These are phyloP conservation scores for Tetragonula carbonaria DNA, from an alignment of 2,888 invertebrate species.

Conservation along the genomic window DNA sequence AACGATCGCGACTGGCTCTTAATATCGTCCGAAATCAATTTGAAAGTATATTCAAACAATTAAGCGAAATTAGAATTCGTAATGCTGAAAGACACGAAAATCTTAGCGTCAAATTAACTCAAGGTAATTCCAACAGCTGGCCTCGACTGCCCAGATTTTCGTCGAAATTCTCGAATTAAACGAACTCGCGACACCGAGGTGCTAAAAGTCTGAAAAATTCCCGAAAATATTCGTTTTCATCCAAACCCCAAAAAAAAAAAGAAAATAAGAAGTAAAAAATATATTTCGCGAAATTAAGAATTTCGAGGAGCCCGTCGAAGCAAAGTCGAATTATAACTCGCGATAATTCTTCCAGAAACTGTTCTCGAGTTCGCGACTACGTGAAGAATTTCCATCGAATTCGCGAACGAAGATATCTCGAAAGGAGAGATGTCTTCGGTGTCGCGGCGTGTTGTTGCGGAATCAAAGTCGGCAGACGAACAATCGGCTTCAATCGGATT, in stretches of 20 bases:
- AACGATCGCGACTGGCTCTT: not conserved
- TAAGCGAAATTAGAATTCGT: not conserved
- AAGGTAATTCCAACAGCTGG: too few species aligned
- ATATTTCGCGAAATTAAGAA: too few species aligned
- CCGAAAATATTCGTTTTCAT: not conserved
- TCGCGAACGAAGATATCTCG: not conserved
- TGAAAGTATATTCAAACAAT: not conserved
- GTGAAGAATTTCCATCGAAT: not conserved
- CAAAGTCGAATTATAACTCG: not conserved
- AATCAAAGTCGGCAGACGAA: slow-evolving; percentile 30
- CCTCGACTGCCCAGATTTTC: too few species aligned
- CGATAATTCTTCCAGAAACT: not conserved
- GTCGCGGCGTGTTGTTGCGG: not conserved
- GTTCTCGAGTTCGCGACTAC: not conserved
- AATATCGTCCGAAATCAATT: not conserved
- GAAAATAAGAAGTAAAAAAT: too few species aligned
- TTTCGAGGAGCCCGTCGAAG: not conserved
- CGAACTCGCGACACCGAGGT: not conserved
- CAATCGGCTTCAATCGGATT: slow-evolving; percentile 26
- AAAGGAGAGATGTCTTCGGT: not conserved
- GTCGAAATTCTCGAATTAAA: not conserved
- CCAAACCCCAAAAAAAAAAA: too few species aligned
- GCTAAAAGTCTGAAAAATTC: too few species aligned
- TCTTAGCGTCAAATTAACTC: too few species aligned
- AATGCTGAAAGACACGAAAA: too few species aligned